Evolutionary conservation across 2,797 vertebrate species (phyloP).

Genomic region (Spheniscus humboldti): DNA sequence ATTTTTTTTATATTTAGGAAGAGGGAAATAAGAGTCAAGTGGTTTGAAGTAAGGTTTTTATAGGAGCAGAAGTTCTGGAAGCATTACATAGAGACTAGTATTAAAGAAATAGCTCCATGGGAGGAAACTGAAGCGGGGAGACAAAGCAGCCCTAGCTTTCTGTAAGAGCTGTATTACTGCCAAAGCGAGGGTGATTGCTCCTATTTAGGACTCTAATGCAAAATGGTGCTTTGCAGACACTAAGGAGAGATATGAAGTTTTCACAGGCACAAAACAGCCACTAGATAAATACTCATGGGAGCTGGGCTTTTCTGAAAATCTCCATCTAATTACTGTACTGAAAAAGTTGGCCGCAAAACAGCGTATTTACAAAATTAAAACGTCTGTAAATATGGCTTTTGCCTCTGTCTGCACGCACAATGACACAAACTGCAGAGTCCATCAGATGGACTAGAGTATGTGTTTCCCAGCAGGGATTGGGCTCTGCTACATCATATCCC

Average conservation of each 20-base stretch:
- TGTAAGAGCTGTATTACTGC: not conserved
- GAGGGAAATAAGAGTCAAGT: slow-evolving; percentile 64
- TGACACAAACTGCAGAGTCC: not conserved
- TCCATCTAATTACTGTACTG: not conserved
- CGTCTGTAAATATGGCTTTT: not conserved
- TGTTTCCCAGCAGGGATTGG: not conserved
- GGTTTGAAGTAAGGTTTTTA: slow-evolving; percentile 50
- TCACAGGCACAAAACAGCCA: not conserved
- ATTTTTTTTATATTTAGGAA: slow-evolving; percentile 57
- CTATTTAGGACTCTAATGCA: not conserved
- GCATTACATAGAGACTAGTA: not conserved
- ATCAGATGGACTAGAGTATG: not conserved
- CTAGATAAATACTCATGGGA: not conserved
- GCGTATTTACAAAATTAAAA: not conserved
- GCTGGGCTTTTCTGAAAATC: not conserved
- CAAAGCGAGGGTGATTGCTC: slow-evolving; percentile 1
- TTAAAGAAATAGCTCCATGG: not conserved
- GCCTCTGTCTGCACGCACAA: not conserved
- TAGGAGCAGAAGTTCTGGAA: slow-evolving; percentile 23
- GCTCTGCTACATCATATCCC: not conserved
- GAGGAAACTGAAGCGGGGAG: slow-evolving; percentile 2
- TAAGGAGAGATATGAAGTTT: not conserved
- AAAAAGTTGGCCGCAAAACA: not conserved
- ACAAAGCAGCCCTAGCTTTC: slow-evolving; percentile 20
- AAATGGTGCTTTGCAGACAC: not conserved